phyloP scores from a whole-genome alignment of 2,113 vertebrate species.

The Collichthys lucidus region DNA sequence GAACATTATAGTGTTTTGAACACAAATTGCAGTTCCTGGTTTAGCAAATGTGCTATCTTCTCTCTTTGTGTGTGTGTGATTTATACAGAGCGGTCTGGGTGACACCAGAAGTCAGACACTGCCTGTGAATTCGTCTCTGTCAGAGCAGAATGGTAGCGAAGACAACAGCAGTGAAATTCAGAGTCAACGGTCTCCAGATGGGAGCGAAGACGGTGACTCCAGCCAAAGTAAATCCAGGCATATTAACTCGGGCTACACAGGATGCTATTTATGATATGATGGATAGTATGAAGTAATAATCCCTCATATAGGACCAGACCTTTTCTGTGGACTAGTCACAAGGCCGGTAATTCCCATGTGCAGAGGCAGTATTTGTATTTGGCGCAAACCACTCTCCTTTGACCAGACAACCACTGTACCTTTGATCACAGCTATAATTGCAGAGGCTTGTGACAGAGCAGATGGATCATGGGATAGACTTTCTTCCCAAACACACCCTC shows the following conservation, averaged over 20 bases:
- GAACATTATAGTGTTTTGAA: not conserved
- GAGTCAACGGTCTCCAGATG: conserved; percentile 70
- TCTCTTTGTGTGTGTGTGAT: conserved; percentile 12
- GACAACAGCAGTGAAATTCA: conserved; percentile 73
- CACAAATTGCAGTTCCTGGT: not conserved
- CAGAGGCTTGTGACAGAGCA: conserved; percentile 57
- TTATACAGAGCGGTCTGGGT: conserved; percentile 76
- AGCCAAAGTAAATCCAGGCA: conserved; percentile 84
- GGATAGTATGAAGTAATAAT: conserved; percentile 20
- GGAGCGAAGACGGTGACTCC: conserved; percentile 76
- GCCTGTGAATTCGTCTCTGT: conserved; percentile 85
- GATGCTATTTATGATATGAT: conserved; percentile 32
- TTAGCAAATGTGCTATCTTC: not conserved
- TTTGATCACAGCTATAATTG: conserved; percentile 79
- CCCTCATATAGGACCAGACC: conserved; percentile 16
- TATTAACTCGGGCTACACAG: conserved; percentile 15
- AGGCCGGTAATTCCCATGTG: conserved; percentile 45
- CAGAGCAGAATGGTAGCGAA: conserved; percentile 83
- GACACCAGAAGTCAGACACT: conserved; percentile 88
- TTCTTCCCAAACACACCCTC: conserved; percentile 65
- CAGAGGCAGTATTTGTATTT: conserved; percentile 44
- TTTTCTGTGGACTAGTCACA: conserved; percentile 14
- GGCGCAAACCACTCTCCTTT: conserved; percentile 46
- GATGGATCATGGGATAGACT: conserved; percentile 60
- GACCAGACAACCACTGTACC: conserved; percentile 45